Base-by-base conservation (phyloP, 2,797 vertebrate genomes). In the Podargus strigoides region DNA sequence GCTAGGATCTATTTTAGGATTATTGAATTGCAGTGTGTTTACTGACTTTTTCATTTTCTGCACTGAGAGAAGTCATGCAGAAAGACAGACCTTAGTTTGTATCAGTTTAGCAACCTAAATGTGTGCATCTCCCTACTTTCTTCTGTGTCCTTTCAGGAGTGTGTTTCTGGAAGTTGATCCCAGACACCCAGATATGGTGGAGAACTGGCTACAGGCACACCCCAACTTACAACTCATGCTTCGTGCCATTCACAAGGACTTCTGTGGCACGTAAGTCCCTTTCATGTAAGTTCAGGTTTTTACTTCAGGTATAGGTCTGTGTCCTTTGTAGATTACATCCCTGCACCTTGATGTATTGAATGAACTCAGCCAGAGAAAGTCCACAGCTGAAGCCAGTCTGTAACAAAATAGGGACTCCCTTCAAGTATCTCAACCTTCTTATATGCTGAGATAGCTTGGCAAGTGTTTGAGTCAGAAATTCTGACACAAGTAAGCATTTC, bases 101-200 rank as follows among this genome's bases (percentile, higher is more conserved):
- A 8, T 74, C 34, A 34, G 13, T 46, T 86, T 66, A 78, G 41
- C 42, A 80, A 50, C 30, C 32, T 77, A 49, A 67, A 58, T 23
- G 4, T 49, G 8, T 77, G 7, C n/a, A 41, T 79, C 21, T 79
- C 23, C 12, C 13, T 21, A 28, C 1, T 64, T 89, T 82, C 41
- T 73, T 32, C n/a, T 26, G 4, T 92, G 27, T 89, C 39, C 74
- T 93, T 69, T 84, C 92, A 99, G 99, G 30, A 98, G 97, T 14
- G 60, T 99, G 86, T 99, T 99, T 97, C 97, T 99, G 90, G 99
- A 99, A 96, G 99, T 99, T 82, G 99, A 99, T 85, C 98, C 98
- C 63, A 98, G 98, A 39, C 99, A 99, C 81, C 99, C 99, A 28
- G 76, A 94, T 24, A 97, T 99, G 89, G 97, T 99, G 66, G 95